Evolutionary conservation across 2,797 vertebrate genomes (phyloP), one percentile per base, ranked within the genome.

Genomic region (Crenichthys baileyi): DNA sequence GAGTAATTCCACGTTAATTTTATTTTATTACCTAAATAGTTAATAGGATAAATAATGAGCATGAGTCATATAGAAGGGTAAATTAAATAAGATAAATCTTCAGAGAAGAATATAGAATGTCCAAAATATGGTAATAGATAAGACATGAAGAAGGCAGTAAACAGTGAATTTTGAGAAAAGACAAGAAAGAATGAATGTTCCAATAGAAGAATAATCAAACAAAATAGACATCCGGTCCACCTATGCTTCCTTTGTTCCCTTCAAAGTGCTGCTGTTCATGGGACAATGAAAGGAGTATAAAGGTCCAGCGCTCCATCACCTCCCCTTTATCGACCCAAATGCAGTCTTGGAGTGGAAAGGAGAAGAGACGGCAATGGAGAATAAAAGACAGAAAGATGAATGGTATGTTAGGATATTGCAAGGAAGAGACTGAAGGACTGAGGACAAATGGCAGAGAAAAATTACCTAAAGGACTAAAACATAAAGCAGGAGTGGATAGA

Each of bases 181-280:
- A 22, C 22, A 16, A 78, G 44, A 79, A 51, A 55, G 75, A 16
- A 51, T 48, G 4, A 73, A 50, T 7, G 39, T 20, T 65, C 53
- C 1, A 2, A 75, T 41, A 80, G 13, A 79, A 55, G 16, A 16
- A n/a, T 3, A 83, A 68, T 73, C 73, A 81, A 50, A 79, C 79
- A 83, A 87, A 55, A 84, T 63, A 87, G 79, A 85, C 83, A 77
- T 87, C 63, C 8, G 76, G 83, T 84, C 77, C 68, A 61, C 71
- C 82, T 78, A 31, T 29, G 50, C 26, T 78, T 72, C 73, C 75
- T 82, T 77, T 81, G 74, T 85, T 63, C 68, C 36, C 71, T 73
- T 53, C 55, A 85, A 79, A 89, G 63, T 65, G 76, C 81, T 81
- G 75, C 78, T 78, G 65, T 61, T 84, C 68, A 76, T 51, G 65